Evolutionary conservation across 2,888 invertebrate genomes (phyloP).

Genomic region (Parasteatoda lunata): DNA sequence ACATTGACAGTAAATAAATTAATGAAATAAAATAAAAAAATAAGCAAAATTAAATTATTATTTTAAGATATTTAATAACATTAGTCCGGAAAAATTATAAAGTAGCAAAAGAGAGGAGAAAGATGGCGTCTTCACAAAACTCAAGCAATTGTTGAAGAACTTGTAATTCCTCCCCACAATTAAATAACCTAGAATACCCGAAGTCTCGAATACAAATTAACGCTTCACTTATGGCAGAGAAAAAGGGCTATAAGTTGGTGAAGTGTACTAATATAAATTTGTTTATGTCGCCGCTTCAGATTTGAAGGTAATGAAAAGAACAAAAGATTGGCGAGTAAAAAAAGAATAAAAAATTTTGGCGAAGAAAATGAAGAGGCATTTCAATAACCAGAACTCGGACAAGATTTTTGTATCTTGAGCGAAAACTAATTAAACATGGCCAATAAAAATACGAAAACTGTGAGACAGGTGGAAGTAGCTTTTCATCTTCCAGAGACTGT

Average conservation of each 20-base stretch:
- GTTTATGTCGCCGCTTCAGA: constrained; percentile 34
- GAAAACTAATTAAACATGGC: constrained; percentile 68
- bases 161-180: constrained; percentile 62
- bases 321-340: constrained; percentile 14
- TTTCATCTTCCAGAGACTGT: constrained; percentile 21
- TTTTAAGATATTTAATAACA: too few species aligned
- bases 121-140: too few species aligned
- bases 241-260: constrained; percentile 45
- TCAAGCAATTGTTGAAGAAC: constrained; percentile 38
- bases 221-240: constrained; percentile 6
- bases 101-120: too few species aligned
- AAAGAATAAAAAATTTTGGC: constrained; percentile 6
- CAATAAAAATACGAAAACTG: constrained; percentile 57
- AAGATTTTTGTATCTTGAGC: constrained; percentile 56
- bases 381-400: constrained; percentile 51
- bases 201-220: constrained; percentile 36
- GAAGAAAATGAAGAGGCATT: constrained; percentile 14
- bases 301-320: constrained; percentile 51
- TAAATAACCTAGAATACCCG: constrained; percentile 13
- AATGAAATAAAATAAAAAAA: too few species aligned
- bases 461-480: constrained; percentile 51
- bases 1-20: too few species aligned
- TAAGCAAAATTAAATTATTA: too few species aligned
- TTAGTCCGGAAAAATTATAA: too few species aligned
- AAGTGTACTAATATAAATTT: constrained; percentile 53